Conservation (phyloP, 2,888 invertebrate species). For the Fabriciana adippe region DNA sequence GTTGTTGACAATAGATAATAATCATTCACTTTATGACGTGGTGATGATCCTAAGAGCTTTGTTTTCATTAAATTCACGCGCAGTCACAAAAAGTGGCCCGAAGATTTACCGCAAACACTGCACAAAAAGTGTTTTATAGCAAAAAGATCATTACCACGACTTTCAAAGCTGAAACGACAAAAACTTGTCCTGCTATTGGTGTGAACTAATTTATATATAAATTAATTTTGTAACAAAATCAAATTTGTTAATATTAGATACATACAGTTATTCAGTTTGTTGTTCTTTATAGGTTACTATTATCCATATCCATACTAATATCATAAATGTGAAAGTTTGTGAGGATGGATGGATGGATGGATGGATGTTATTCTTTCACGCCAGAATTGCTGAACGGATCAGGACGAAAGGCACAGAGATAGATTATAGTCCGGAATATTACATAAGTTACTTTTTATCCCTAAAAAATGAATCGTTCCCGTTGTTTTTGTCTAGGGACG, state of each 20-base stretch:
- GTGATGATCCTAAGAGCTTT: constrained; percentile 16
- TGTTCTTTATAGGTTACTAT: no score
- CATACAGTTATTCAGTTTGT: no score
- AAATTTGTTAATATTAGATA: background rate
- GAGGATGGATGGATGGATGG: no score
- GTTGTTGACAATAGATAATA: constrained; percentile 1
- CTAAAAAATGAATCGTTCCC: no score
- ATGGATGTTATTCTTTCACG: no score
- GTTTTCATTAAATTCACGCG: constrained; percentile 24
- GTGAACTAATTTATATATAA: constrained; percentile 11
- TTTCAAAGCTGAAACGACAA: constrained; percentile 17
- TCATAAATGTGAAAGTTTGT: no score
- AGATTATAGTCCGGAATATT: no score
- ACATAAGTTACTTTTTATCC: no score
- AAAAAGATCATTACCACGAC: constrained; percentile 25
- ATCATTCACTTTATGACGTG: background rate
- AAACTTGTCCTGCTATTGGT: constrained; percentile 19
- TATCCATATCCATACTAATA: no score
- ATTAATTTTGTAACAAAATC: constrained; percentile 1
- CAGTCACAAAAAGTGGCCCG: constrained; percentile 13
- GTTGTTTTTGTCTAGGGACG: no score
- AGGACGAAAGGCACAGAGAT: no score
- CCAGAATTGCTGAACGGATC: no score
- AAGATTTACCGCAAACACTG: constrained; percentile 8
- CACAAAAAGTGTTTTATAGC: constrained; percentile 22